Evolutionary conservation across 2,113 vertebrate genomes (phyloP).

Genomic region (Nannospalax galili): DNA sequence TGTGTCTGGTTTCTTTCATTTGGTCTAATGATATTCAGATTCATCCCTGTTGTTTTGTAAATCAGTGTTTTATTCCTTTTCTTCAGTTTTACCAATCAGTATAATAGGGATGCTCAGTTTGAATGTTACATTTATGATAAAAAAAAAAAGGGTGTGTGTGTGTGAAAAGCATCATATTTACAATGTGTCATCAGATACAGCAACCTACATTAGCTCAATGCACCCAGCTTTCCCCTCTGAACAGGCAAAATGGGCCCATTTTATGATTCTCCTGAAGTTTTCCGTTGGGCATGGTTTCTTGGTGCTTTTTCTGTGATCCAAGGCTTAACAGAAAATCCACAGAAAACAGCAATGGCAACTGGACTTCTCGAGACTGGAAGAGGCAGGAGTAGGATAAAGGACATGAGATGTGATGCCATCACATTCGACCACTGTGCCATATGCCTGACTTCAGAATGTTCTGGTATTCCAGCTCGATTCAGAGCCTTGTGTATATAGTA

Average conservation of each 20-base stretch:
- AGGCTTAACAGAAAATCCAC: not conserved
- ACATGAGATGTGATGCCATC: not conserved
- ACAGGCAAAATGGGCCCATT: not conserved
- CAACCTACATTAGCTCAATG: not conserved
- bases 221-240: not conserved
- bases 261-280: not conserved
- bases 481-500: not conserved
- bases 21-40: not conserved
- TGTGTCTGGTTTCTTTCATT: conserved; percentile 34
- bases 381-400: not conserved
- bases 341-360: not conserved
- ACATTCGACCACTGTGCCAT: not conserved
- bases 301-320: not conserved
- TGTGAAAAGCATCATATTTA: conserved; percentile 35
- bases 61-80: not conserved
- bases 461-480: not conserved
- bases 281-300: not conserved
- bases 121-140: not conserved
- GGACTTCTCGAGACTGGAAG: not conserved
- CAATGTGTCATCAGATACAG: not conserved
- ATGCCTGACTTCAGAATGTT: not conserved
- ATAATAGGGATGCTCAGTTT: not conserved
- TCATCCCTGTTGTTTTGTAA: not conserved
- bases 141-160: too few species aligned
- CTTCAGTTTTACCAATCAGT: conserved; percentile 65